Base-by-base conservation (phyloP, 2,113 vertebrate genomes). In the Cephalopholis sonnerati region DNA sequence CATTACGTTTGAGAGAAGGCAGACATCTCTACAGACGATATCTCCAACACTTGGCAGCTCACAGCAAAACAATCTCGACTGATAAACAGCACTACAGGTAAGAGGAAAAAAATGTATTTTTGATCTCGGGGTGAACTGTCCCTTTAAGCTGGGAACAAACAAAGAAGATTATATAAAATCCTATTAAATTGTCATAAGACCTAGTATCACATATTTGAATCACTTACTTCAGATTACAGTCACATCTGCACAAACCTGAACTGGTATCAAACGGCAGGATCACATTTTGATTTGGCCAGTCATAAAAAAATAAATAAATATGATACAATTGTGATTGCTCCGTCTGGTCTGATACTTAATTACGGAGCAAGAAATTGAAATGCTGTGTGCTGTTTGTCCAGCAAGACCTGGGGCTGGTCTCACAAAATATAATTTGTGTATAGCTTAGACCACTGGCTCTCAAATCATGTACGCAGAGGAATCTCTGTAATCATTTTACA, bases 141-240 rank as follows among this genome's bases (percentile, higher is more conserved):
- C 2, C 50, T n/a, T 67, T 54, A 81, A 53, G 54, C 58, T 82
- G 74, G 75, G 71, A 79, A 71, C 64, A 80, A 69, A 46, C 36
- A 27, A 44, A 16, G 13, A 61, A 32, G 15, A 63, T 10, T 41
- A 1, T 2, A 3, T 17, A 7, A 7, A 8, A 53, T 57, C 15
- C 15, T 25, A 8, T 61, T 24, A 8, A 36, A n/a, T n/a, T 51
- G 4, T 18, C 17, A 62, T 11, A 69, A 48, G 8, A 13, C 24
- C 27, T 2, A 24, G 1, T 18, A 11, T 57, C 16, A 32, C 11
- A 61, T 11, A 32, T 68, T 57, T 20, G 41, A 65, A 55, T 54
- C n/a, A 25, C 12, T 53, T 12, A 20, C 1, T 24, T 18, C 18
- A 70, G n/a, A 59, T 79, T 7, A 53, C 32, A 48, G 7, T 61